Base-by-base conservation (phyloP, 2,113 vertebrate genomes). In the Apteryx owenii region DNA sequence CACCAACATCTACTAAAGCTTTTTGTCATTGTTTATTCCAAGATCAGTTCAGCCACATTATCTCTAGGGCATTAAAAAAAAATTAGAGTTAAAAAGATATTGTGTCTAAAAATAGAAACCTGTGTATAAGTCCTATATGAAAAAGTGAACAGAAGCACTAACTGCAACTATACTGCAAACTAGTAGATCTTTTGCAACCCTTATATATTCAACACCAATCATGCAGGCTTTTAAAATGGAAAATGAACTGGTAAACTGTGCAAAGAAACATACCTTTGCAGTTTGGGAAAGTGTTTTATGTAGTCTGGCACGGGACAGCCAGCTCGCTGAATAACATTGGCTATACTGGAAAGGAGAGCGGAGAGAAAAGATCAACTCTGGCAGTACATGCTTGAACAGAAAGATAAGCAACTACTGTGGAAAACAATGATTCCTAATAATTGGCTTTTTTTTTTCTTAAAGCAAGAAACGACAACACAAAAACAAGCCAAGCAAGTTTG, bases 231-330 rank as follows among this genome's bases (percentile, higher is more conserved):
- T 51, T 23, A 29, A 68, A 72, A n/a, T 2, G 13, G 22, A 61
- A 42, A 61, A 33, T n/a, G 46, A 85, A 61, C 2, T 2, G 4
- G 5, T 21, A 3, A 62, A 22, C 2, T 31, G n/a, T 20, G 64
- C 10, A 60, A 54, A 71, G 9, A 6, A 64, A 62, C 90, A 6
- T 93, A 99, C 99, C 99, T 99, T 94, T 99, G 98, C 73, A 99
- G 97, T 90, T 98, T 99, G 93, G 99, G 99, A 68, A 99, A 98
- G 69, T 99, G 98, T 64, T 98, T 98, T 97, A 99, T 99, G 97
- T 99, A 99, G 69, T 99, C 99, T 12, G 99, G 99, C 21, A 99
- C 99, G 53, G 99, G 99, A 96, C 99, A 99, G 51, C 99, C 99
- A 6, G 99, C 99, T 95, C 98, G 98, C 97, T 99, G 99, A 70